Conservation (phyloP, 2,888 invertebrate species). For the Lycia hirtaria region DNA sequence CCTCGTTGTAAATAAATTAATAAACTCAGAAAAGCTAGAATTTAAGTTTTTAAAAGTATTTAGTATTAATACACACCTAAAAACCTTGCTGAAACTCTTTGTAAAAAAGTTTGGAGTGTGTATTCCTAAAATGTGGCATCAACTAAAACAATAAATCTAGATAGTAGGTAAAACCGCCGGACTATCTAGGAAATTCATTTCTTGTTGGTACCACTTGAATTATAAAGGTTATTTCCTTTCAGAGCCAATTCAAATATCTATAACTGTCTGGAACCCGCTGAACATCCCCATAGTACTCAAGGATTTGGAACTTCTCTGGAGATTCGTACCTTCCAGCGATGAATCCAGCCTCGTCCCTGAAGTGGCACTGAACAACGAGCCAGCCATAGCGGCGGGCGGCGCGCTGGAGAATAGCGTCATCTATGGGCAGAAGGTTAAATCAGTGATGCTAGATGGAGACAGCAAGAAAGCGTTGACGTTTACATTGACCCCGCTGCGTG, state of each 20-base stretch:
- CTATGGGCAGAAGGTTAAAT: slow-evolving; percentile 84
- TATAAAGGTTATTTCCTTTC: no score
- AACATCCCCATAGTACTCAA: slow-evolving; percentile 89
- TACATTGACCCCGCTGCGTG: slow-evolving; percentile 89
- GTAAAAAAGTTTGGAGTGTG: no score
- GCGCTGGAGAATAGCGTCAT: slow-evolving; percentile 72
- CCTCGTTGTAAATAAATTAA: no score
- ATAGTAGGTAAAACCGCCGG: no score
- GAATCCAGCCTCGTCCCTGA: slow-evolving; percentile 47
- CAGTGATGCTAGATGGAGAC: slow-evolving; percentile 85
- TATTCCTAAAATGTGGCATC: no score
- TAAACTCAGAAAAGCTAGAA: no score
- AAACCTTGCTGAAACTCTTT: no score
- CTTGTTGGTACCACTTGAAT: no score
- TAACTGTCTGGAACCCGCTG: slow-evolving; percentile 91
- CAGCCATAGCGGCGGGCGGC: slow-evolving; percentile 61
- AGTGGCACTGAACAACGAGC: slow-evolving; percentile 63
- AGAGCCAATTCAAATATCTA: slow-evolving; percentile 93
- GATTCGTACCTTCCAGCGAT: slow-evolving; percentile 74
- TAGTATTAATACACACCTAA: no score
- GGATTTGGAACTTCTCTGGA: slow-evolving; percentile 91
- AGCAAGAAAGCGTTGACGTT: slow-evolving; percentile 88
- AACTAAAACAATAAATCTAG: no score
- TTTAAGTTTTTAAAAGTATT: no score
- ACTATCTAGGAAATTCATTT: no score